These are phyloP conservation scores for Ceratina japonica DNA, from an alignment of 1,140 invertebrate genomes.

Conservation along the genomic window DNA sequence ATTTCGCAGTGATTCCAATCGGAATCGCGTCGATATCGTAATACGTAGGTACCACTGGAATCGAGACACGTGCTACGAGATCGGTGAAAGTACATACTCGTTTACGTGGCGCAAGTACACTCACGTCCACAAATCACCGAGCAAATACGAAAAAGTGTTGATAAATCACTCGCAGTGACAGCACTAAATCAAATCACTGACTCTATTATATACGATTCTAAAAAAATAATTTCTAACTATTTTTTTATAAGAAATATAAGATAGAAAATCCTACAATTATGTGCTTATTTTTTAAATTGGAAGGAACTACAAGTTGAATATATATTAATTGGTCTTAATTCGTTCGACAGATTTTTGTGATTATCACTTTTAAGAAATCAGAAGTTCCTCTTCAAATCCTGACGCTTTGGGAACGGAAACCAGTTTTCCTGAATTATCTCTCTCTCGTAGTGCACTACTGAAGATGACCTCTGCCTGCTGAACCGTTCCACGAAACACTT, in stretches of 20 bases:
- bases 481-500: conserved; percentile 25
- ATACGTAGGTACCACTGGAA: background rate
- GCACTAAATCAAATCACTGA: too few relatives aligned
- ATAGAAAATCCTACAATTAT: too few relatives aligned
- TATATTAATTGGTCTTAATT: too few relatives aligned
- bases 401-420: conserved; percentile 46
- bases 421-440: conserved; percentile 31
- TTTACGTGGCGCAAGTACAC: conserved; percentile 63
- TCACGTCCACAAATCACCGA: too few relatives aligned
- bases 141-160: too few relatives aligned
- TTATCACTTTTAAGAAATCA: conserved; percentile 9
- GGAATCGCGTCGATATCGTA: conserved; percentile 2
- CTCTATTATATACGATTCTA: too few relatives aligned
- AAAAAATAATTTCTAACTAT: too few relatives aligned
- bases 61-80: conserved; percentile 2
- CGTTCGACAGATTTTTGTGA: too few relatives aligned
- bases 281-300: too few relatives aligned
- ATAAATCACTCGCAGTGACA: too few relatives aligned
- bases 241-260: too few relatives aligned
- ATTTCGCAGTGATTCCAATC: conserved; percentile 45
- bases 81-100: conserved; percentile 44
- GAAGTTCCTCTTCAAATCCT: background rate
- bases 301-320: too few relatives aligned
- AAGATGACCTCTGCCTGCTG: conserved; percentile 30
- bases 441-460: background rate